phyloP scores from a whole-genome alignment of 2,113 vertebrate genomes.

The Podilymbus podiceps region DNA sequence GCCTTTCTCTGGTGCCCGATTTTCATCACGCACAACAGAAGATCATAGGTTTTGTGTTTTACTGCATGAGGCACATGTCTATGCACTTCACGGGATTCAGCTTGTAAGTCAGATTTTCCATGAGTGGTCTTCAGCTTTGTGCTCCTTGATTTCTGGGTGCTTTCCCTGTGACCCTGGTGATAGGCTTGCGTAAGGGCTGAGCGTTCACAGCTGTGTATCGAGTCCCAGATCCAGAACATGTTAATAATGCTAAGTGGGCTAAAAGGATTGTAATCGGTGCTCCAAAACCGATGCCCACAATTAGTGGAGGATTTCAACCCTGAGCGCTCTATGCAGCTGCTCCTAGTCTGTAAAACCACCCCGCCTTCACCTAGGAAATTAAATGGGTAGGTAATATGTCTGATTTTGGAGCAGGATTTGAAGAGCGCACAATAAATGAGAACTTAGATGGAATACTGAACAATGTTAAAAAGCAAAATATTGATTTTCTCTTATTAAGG shows the following conservation, averaged over 20 bases:
- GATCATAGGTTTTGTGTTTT: neutral
- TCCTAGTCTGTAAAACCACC: neutral
- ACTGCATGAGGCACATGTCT: fast-evolving
- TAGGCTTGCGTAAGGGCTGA: neutral
- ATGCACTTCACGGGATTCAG: neutral
- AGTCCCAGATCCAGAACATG: neutral
- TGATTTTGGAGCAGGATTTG: neutral
- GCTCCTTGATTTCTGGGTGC: neutral
- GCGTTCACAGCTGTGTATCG: fast-evolving
- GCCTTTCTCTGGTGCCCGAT: neutral
- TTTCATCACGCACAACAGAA: neutral
- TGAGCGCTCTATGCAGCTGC: neutral
- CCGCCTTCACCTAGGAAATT: neutral
- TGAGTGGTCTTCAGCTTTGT: neutral
- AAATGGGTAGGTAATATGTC: neutral
- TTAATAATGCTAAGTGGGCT: neutral
- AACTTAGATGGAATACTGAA: neutral
- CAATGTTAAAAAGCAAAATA: neutral
- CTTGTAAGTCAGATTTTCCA: neutral
- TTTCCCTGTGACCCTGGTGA: neutral
- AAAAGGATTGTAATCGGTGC: neutral
- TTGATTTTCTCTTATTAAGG: neutral
- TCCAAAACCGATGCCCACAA: neutral
- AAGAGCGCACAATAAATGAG: neutral
- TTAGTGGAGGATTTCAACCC: neutral